Percentiles rank a stretch among this genome's conserved stretches.
Conservation (phyloP, 2,113 vertebrate genomes). For the Clarias gariepinus region DNA sequence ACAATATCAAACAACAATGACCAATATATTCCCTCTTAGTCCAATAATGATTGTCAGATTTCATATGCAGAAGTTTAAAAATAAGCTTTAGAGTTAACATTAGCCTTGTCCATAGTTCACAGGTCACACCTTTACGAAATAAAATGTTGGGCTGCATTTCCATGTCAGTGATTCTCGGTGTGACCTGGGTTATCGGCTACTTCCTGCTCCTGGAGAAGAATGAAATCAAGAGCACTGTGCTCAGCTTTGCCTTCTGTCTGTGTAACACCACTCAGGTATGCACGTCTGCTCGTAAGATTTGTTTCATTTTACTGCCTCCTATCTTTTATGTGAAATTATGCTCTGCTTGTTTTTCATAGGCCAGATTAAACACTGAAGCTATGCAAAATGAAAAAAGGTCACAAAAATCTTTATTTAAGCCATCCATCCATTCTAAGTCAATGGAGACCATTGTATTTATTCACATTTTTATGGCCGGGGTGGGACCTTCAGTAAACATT, state of each 20-base stretch:
- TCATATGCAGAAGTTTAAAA: neutral
- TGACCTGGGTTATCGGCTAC: conserved; percentile 72
- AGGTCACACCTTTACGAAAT: conserved; percentile 57
- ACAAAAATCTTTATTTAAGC: too few species aligned
- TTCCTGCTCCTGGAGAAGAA: conserved; percentile 62
- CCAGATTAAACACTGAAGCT: too few species aligned
- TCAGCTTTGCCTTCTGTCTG: conserved; percentile 73
- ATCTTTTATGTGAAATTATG: too few species aligned
- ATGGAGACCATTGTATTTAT: too few species aligned
- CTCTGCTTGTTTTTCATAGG: too few species aligned
- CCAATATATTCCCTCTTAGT: neutral
- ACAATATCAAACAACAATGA: neutral
- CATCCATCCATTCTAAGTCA: too few species aligned
- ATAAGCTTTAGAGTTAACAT: neutral
- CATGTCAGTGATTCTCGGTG: conserved; percentile 60
- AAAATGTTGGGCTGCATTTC: conserved; percentile 66
- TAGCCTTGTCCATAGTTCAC: conserved; percentile 45
- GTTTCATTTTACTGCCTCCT: neutral
- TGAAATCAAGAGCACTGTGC: conserved; percentile 14
- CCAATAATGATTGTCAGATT: neutral
- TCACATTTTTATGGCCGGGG: too few species aligned
- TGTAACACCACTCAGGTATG: conserved; percentile 66
- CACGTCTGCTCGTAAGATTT: neutral
- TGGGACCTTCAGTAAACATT: too few species aligned
- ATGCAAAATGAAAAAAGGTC: too few species aligned